These are phyloP conservation scores for Alviniconcha marisindica DNA, from an alignment of 1,140 invertebrate species.

Conservation along the genomic window DNA sequence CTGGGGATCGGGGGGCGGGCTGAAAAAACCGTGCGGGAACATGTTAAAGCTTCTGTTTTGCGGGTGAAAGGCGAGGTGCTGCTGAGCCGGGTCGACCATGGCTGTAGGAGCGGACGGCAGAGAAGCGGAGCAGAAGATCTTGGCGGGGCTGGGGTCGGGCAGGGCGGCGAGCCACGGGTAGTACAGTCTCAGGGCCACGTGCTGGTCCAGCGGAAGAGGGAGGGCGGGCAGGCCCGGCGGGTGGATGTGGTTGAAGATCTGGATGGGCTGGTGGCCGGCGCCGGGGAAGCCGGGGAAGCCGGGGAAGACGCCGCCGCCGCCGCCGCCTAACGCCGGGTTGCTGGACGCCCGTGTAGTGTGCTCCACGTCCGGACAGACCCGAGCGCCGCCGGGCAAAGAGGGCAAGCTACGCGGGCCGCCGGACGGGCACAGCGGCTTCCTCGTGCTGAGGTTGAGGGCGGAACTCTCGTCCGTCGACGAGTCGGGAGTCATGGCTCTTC, in stretches of 20 bases:
- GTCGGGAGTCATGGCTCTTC: constrained; percentile 31
- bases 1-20: neutral
- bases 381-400: neutral
- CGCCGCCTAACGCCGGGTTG: neutral
- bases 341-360: neutral
- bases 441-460: constrained; percentile 41
- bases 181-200: constrained; percentile 45
- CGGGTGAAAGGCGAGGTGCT: neutral
- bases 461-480: constrained; percentile 39
- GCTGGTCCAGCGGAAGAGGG: constrained; percentile 39
- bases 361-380: neutral
- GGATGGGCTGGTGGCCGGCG: constrained; percentile 35
- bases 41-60: neutral
- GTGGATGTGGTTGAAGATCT: constrained; percentile 51
- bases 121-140: constrained; percentile 30
- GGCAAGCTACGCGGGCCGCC: too few relatives aligned
- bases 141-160: constrained; percentile 21
- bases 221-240: constrained; percentile 43
- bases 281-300: neutral
- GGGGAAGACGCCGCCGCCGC: neutral
- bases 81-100: neutral
- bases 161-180: constrained; percentile 48
- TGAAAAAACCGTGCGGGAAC: neutral
- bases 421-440: neutral
- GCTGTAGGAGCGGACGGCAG: constrained; percentile 21